Evolutionary conservation across 92 coral and sea anemone genomes (phyloP), one percentile per base, ranked within the genome.

Genomic region (Porites rus): DNA sequence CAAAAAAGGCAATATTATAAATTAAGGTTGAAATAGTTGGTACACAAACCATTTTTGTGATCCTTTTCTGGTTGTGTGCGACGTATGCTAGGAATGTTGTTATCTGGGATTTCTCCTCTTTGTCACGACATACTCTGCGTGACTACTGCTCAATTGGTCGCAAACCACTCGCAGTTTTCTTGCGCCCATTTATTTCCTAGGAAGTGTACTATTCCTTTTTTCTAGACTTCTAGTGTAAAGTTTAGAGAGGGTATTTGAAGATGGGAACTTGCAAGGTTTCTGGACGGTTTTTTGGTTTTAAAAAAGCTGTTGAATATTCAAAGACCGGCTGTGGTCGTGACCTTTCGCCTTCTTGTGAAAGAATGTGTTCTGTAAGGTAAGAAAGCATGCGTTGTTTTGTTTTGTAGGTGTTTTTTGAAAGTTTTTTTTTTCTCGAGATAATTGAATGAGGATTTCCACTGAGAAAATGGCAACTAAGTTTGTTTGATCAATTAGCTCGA

Each of bases 81-180:
- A 76, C 52, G 58, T 64, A 28, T 58, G 19, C 68, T 67, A 25
- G 24, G 28, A 76, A 25, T 76, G 13, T 25, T 14, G 16, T 56
- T 56, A 56, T 56, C 14, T 10, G 61, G 61, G 61, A 56, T 56
- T 56, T 60, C 58, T 58, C 51, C 0, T 46, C 19, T 43, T 46
- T 22, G 80, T 76, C 52, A 76, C 80, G 68, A 8, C 67, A 76
- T 18, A 10, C 11, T 54, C 53, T 14, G 67, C 80, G 80, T 76
- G 80, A 76, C 80, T 18, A 25, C 12, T 14, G 51, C 64, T 43
- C 51, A 28, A 11, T 22, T 59, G 22, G 51, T 2, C 10, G 72
- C 46, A 38, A 46, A 21, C 38, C 6, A 38, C 8, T 22, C 72
- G 6, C 38, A 21, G 14, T 67, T 67, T 67, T 18, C 2, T 0